Conservation (phyloP, 2,797 vertebrate species). For the Cercopithecus neglectus region DNA sequence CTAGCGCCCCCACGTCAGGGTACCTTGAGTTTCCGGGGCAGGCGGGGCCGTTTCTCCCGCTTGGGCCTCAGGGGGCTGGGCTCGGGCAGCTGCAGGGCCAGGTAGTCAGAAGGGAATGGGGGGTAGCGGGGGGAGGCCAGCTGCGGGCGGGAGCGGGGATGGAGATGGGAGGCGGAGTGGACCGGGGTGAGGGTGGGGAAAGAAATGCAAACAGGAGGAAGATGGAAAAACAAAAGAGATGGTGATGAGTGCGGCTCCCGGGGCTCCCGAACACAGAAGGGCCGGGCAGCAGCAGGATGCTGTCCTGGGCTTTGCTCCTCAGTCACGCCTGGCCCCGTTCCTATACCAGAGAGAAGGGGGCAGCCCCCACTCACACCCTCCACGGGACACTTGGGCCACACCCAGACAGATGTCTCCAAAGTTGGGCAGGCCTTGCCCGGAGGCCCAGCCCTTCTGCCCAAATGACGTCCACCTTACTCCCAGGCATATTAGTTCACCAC, state of each 20-base stretch:
- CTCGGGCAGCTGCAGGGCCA: slow-evolving; percentile 82
- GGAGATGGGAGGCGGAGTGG: slow-evolving; percentile 71
- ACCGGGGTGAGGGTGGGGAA: slow-evolving; percentile 65
- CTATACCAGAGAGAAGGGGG: slow-evolving; percentile 9
- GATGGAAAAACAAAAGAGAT: slow-evolving; percentile 78
- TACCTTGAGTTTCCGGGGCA: slow-evolving; percentile 85
- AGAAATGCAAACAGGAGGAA: slow-evolving; percentile 72
- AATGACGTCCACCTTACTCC: not conserved
- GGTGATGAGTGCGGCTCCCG: slow-evolving; percentile 67
- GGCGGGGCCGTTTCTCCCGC: slow-evolving; percentile 82
- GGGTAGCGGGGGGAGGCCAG: slow-evolving; percentile 80
- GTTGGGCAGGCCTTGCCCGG: not conserved
- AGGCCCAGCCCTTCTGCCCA: slow-evolving; percentile 29
- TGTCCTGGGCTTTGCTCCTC: slow-evolving; percentile 63
- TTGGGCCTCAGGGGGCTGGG: slow-evolving; percentile 83
- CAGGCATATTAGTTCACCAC: not conserved
- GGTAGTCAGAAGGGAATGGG: slow-evolving; percentile 84
- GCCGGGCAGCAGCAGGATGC: slow-evolving; percentile 65
- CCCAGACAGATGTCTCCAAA: not conserved
- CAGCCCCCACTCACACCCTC: slow-evolving; percentile 45
- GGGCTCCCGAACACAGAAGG: slow-evolving; percentile 52
- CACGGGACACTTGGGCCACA: slow-evolving; percentile 4
- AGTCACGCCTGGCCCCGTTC: not conserved
- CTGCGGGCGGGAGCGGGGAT: slow-evolving; percentile 63
- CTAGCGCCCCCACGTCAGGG: slow-evolving; percentile 63